Evolutionary conservation across 2,113 vertebrate genomes (phyloP).

Genomic region (Cyanistes caeruleus): DNA sequence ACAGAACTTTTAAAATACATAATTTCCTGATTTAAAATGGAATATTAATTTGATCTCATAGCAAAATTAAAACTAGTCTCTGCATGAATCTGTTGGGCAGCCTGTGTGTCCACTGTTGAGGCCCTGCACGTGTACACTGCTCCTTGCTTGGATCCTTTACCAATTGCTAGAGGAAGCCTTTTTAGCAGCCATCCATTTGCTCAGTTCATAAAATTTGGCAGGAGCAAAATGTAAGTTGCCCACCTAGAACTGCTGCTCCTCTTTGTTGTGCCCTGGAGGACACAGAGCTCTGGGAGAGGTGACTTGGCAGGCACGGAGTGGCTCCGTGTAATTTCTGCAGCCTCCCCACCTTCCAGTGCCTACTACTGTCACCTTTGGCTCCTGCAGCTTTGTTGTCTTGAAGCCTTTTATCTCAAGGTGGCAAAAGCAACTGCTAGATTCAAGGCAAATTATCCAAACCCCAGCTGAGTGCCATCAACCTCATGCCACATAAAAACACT

Average conservation of each 20-base stretch:
- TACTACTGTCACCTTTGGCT: neutral
- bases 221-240: neutral
- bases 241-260: neutral
- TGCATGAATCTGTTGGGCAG: neutral
- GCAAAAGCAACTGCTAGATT: neutral
- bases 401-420: neutral
- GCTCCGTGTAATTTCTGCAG: neutral
- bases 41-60: neutral
- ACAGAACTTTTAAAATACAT: neutral
- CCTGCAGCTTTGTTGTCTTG: neutral
- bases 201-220: neutral
- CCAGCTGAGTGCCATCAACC: neutral
- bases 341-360: neutral
- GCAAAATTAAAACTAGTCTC: neutral
- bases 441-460: neutral
- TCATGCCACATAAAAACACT: neutral
- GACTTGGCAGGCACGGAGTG: neutral
- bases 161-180: neutral
- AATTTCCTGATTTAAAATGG: neutral
- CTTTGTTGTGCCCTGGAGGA: neutral
- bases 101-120: neutral
- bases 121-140: fast-evolving
- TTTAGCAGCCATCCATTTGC: neutral
- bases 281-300: neutral
- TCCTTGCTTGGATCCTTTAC: neutral